These are phyloP conservation scores for Osmerus mordax DNA, from an alignment of 2,113 vertebrate genomes.

Conservation along the genomic window DNA sequence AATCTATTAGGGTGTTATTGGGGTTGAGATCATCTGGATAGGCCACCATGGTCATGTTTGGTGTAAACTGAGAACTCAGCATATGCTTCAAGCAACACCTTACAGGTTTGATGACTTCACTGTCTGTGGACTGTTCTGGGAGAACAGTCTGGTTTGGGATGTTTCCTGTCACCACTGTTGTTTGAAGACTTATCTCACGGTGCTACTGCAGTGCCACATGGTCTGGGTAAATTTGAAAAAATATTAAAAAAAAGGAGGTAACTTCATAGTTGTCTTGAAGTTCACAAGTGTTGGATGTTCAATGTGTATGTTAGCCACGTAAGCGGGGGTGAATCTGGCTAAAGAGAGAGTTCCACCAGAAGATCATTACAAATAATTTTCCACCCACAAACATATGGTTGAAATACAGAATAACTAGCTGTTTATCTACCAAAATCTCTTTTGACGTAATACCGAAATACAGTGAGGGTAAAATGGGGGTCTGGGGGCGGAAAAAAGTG, in stretches of 20 bases:
- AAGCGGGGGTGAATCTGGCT: neutral
- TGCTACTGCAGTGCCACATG: too few species aligned
- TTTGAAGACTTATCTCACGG: too few species aligned
- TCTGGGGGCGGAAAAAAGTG: constrained; percentile 10
- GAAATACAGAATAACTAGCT: constrained; percentile 22
- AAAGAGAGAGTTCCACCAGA: neutral
- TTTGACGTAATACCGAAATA: constrained; percentile 19
- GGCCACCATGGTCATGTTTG: neutral
- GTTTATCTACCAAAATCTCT: neutral
- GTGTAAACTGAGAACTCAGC: neutral
- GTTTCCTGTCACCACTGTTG: too few species aligned
- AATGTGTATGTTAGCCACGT: neutral
- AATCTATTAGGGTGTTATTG: neutral
- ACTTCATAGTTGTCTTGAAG: too few species aligned
- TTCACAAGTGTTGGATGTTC: neutral
- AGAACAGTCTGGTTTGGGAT: too few species aligned
- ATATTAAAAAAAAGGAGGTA: too few species aligned
- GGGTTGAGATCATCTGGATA: neutral
- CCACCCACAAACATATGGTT: constrained; percentile 14
- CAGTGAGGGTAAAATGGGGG: constrained; percentile 5
- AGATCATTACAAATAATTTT: neutral
- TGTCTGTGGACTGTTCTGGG: too few species aligned
- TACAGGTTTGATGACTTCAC: too few species aligned
- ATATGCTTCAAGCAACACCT: neutral
- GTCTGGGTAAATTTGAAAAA: too few species aligned